Conservation (phyloP, 2,797 vertebrate species). For the Macropodus opercularis region DNA sequence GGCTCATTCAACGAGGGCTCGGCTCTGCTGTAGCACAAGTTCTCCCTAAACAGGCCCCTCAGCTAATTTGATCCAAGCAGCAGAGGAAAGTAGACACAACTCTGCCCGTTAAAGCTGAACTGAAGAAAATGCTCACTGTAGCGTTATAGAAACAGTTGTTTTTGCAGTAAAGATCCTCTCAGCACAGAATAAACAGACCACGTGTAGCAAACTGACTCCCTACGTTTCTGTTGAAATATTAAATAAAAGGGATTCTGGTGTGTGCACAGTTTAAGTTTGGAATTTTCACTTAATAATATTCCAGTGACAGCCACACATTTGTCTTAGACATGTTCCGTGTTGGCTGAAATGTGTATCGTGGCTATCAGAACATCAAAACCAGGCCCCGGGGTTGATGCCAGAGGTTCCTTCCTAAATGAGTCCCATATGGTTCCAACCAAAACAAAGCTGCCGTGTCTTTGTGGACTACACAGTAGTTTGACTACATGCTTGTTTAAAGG, state of each 20-base stretch:
- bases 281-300: constrained; percentile 44
- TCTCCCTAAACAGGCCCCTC: constrained; percentile 59
- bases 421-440: constrained; percentile 77
- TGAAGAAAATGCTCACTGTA: constrained; percentile 48
- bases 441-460: constrained; percentile 70
- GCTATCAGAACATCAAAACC: constrained; percentile 78
- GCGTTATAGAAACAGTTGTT: constrained; percentile 56
- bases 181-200: constrained; percentile 31
- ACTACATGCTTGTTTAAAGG: constrained; percentile 62
- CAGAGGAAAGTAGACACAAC: constrained; percentile 61
- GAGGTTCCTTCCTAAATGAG: constrained; percentile 72
- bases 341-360: constrained; percentile 64
- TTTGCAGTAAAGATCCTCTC: constrained; percentile 36
- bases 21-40: constrained; percentile 31
- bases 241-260: constrained; percentile 28
- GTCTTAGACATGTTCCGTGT: constrained; percentile 67
- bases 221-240: constrained; percentile 18
- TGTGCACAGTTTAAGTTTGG: constrained; percentile 34
- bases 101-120: constrained; percentile 60
- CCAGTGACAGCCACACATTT: constrained; percentile 66
- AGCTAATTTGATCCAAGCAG: constrained; percentile 66
- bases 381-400: constrained; percentile 66
- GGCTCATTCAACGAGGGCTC: constrained; percentile 48
- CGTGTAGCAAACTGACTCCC: constrained; percentile 11
- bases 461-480: constrained; percentile 73